These are phyloP conservation scores for Malurus melanocephalus DNA, from an alignment of 2,113 vertebrate species.

Conservation along the genomic window DNA sequence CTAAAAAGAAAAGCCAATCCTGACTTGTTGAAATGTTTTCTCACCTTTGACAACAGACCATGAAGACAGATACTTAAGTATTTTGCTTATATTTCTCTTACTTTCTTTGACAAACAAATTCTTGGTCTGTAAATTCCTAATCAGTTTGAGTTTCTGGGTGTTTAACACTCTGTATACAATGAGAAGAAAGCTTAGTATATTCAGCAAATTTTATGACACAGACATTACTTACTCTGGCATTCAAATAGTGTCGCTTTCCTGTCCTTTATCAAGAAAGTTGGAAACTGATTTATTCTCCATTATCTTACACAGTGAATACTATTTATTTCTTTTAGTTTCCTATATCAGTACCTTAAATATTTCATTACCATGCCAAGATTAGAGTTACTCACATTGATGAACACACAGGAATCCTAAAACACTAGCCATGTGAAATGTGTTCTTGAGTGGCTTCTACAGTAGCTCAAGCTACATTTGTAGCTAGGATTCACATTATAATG, in stretches of 20 bases:
- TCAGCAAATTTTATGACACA: background rate
- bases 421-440: background rate
- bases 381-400: background rate
- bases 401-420: conserved; percentile 19
- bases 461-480: conserved; percentile 13
- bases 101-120: background rate
- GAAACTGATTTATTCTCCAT: background rate
- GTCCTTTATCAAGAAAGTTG: background rate
- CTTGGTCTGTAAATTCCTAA: background rate
- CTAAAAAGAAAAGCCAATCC: background rate
- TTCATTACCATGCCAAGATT: conserved; percentile 1
- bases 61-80: background rate
- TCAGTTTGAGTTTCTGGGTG: background rate
- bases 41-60: background rate
- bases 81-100: background rate
- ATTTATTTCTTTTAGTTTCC: conserved; percentile 10
- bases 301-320: background rate
- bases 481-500: conserved; percentile 34
- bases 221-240: background rate
- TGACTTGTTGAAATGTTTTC: background rate
- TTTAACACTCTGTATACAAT: background rate
- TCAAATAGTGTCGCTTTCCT: background rate
- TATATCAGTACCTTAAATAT: background rate
- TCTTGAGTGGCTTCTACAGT: background rate
- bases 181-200: background rate